Percentiles rank a stretch among this genome's conserved stretches.
phyloP scores from a whole-genome alignment of 2,113 vertebrate species.

The Rhinopithecus roxellana region DNA sequence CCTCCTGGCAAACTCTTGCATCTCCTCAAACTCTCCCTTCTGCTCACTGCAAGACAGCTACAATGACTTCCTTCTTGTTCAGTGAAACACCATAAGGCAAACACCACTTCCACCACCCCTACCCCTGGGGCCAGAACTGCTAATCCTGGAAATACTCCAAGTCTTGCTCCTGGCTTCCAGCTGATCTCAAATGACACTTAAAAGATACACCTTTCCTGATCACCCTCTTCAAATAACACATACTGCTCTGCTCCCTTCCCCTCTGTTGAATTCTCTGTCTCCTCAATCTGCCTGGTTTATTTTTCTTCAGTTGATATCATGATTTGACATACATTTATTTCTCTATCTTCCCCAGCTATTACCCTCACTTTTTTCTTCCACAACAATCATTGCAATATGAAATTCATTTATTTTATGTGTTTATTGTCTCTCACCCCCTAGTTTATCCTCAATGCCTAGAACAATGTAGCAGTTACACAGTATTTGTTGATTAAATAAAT shows the following conservation, averaged over 20 bases:
- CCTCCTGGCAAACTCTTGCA: background rate
- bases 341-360: background rate
- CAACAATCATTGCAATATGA: background rate
- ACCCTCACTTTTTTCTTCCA: background rate
- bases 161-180: background rate
- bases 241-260: background rate
- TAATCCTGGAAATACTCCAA: background rate
- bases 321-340: background rate
- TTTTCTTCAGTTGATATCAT: background rate
- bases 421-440: background rate
- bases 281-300: background rate
- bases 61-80: background rate
- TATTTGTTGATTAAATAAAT: slow-evolving; percentile 21
- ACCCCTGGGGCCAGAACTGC: too few species aligned
- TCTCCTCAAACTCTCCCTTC: background rate
- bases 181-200: background rate
- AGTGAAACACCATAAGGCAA: background rate
- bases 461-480: background rate
- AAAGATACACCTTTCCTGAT: background rate
- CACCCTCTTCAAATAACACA: background rate
- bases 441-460: background rate
- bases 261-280: too few species aligned
- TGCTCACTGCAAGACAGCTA: background rate
- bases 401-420: background rate
- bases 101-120: background rate